Evolutionary conservation across 2,797 vertebrate species (phyloP), one percentile per base, ranked within the genome.

Genomic region (Gallinago solitaria): DNA sequence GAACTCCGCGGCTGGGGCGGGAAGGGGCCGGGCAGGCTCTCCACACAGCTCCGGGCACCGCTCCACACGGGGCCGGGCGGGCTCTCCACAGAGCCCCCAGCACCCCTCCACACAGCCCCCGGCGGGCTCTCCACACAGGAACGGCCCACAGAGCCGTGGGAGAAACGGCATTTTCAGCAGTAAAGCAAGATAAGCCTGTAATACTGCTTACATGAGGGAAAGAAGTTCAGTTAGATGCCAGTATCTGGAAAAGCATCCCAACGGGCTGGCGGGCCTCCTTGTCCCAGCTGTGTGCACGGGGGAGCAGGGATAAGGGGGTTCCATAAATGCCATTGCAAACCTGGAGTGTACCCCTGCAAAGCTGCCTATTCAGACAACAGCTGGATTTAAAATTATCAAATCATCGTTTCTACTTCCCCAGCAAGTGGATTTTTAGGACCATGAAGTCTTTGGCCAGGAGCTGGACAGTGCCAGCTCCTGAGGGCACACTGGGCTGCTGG

Each of bases 261-360:
- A 1, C 4, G 8, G 25, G 39, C 21, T 23, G 2, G 4, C 1
- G 10, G 5, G 2, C 10, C 4, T 64, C 33, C 32, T 64, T 7
- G 64, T 69, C 19, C 13, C 3, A 0, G 6, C 6, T 50, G n/a
- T 21, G 5, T 15, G 2, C 12, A 0, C 2, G 5, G 8, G 9
- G 59, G 37, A 28, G 64, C 8, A 15, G 11, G 16, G 17, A 16
- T 4, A 45, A 4, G 28, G 16, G 6, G 1, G 1, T 1, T 41
- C 27, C 8, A 2, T 16, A 14, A 77, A 30, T 9, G 4, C 18
- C 9, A 0, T 2, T 1, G 61, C 10, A 39, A 33, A 83, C 35
- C 4, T 2, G n/a, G 35, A 45, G 3, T 25, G 12, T 27, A 6
- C 9, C n/a, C 33, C 32, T 56, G 45, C 48, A 51, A 45, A 61